Percentiles rank a stretch among this genome's conserved stretches.
Conservation (phyloP, 1,140 invertebrate species). For the Zaprionus lachaisei region DNA sequence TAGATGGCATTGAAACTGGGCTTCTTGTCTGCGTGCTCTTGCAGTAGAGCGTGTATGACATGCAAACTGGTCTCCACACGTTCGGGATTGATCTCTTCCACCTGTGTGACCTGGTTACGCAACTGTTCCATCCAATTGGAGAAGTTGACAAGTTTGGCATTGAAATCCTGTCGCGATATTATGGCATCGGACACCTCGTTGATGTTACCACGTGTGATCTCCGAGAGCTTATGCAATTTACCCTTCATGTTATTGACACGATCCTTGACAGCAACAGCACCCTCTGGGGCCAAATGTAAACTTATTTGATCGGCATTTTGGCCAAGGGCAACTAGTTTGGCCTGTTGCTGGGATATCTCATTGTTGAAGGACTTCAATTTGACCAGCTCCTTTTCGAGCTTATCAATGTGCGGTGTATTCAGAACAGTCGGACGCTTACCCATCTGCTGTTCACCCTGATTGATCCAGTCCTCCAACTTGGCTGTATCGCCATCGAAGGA, state of each 20-base stretch:
- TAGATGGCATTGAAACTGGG: conserved; percentile 90
- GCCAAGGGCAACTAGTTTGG: conserved; percentile 91
- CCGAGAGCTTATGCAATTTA: conserved; percentile 89
- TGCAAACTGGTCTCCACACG: conserved; percentile 92
- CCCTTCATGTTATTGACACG: conserved; percentile 90
- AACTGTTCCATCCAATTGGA: conserved; percentile 93
- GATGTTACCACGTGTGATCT: conserved; percentile 89
- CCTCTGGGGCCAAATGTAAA: conserved; percentile 91
- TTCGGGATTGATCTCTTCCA: conserved; percentile 92
- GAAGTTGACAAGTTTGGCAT: conserved; percentile 92
- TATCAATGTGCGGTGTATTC: conserved; percentile 88
- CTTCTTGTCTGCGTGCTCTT: conserved; percentile 93
- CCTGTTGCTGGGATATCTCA: conserved; percentile 92
- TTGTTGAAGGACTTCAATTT: conserved; percentile 91
- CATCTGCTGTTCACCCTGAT: conserved; percentile 87
- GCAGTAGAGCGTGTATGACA: conserved; percentile 90
- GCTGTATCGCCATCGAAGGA: conserved; percentile 90
- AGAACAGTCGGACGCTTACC: conserved; percentile 86
- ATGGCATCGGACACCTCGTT: conserved; percentile 92
- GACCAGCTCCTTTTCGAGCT: conserved; percentile 89
- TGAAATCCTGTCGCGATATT: conserved; percentile 92
- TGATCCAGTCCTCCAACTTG: conserved; percentile 90
- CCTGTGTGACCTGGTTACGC: conserved; percentile 89
- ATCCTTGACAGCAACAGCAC: conserved; percentile 89
- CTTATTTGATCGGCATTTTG: conserved; percentile 92